Evolutionary conservation across 2,888 invertebrate species (phyloP).

Genomic region (Calliphora vomitoria): DNA sequence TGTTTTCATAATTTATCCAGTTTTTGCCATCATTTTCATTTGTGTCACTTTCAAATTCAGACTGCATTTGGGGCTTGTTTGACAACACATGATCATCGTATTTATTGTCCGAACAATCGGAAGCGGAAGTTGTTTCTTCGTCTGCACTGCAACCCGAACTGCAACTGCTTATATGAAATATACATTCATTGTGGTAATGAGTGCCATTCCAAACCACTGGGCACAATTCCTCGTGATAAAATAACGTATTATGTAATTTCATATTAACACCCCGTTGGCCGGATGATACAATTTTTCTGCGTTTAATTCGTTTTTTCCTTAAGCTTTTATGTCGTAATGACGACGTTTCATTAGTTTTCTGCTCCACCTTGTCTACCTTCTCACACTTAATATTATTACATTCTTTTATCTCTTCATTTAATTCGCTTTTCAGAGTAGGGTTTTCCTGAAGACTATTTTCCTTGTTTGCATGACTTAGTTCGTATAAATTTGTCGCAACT

Average conservation of each 20-base stretch:
- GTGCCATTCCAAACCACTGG: constrained; percentile 61
- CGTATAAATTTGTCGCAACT: constrained; percentile 25
- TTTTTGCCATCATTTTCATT: not conserved
- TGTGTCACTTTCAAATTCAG: constrained; percentile 21
- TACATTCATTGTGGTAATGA: constrained; percentile 54
- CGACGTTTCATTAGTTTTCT: not conserved
- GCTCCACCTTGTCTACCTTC: not conserved
- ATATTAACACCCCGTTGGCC: not conserved
- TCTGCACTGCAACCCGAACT: constrained; percentile 76
- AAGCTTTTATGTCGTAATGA: not conserved
- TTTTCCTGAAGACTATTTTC: not conserved
- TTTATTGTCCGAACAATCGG: not conserved
- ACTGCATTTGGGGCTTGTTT: constrained; percentile 15
- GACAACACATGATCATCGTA: not conserved
- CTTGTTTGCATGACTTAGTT: not conserved
- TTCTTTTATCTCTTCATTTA: not conserved
- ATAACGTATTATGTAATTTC: constrained; percentile 78
- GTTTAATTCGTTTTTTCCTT: not conserved
- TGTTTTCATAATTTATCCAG: not conserved
- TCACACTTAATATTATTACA: not conserved
- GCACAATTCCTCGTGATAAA: constrained; percentile 79
- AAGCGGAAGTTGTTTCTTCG: constrained; percentile 46
- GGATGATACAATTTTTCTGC: not conserved
- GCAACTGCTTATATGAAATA: constrained; percentile 80
- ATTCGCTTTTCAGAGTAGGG: not conserved